A percentile compares a stretch with the other conserved stretches of the same genome.
Conservation (phyloP, 2,797 vertebrate genomes). For the Bovichtus diacanthus region DNA sequence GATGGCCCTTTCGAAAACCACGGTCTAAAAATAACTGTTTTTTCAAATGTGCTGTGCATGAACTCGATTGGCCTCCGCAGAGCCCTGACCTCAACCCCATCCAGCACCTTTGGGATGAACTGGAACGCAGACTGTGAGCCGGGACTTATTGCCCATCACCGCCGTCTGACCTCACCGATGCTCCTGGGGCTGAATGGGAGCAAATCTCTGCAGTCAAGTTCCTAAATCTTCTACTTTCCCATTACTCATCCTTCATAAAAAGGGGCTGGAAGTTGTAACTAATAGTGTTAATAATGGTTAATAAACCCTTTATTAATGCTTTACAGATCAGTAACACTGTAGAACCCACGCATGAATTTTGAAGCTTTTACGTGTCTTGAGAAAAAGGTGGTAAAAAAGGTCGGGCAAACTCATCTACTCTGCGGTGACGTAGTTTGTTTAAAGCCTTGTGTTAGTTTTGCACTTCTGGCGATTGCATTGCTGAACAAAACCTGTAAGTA, state of each 20-base stretch:
- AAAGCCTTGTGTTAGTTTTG: too few species aligned
- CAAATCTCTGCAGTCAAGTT: background rate
- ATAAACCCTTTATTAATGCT: background rate
- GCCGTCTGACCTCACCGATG: background rate
- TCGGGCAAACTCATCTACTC: too few species aligned
- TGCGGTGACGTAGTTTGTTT: too few species aligned
- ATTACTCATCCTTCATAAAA: background rate
- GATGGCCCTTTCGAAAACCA: background rate
- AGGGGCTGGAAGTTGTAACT: background rate
- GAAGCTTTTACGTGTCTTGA: too few species aligned
- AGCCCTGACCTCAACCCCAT: background rate
- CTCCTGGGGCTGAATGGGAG: background rate
- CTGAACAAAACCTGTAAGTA: too few species aligned
- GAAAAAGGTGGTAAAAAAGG: too few species aligned
- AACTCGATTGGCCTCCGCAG: background rate
- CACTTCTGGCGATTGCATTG: too few species aligned
- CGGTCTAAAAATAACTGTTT: background rate
- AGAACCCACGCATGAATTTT: background rate
- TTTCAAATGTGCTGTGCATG: background rate
- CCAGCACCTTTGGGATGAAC: background rate
- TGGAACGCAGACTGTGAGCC: background rate
- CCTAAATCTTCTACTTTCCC: background rate
- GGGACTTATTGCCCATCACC: background rate
- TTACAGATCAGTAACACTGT: background rate
- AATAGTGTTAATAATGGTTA: background rate